phyloP scores from a whole-genome alignment of 2,888 invertebrate genomes.

The Lithophane semibrunnea region DNA sequence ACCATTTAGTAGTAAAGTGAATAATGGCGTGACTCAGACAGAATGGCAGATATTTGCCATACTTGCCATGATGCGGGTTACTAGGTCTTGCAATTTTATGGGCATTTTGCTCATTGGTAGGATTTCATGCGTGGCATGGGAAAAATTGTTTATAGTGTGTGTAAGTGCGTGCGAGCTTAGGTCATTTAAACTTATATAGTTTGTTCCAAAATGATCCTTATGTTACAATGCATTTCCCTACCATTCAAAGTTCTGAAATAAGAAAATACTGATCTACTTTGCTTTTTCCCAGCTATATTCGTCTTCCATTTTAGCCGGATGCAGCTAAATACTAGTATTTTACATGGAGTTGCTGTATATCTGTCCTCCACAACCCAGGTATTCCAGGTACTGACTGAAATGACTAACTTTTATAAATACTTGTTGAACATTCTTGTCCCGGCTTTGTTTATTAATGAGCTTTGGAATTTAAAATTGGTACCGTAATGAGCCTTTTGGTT shows the following conservation, averaged over 20 bases:
- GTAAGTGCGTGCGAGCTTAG: constrained; percentile 21
- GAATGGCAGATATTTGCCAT: constrained; percentile 58
- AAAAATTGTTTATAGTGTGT: constrained; percentile 30
- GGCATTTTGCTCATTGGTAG: constrained; percentile 36
- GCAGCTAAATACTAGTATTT: not conserved
- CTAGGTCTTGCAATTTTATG: constrained; percentile 52
- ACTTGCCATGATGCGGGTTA: constrained; percentile 53
- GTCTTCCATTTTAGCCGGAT: no score
- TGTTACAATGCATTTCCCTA: not conserved
- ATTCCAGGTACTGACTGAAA: not conserved
- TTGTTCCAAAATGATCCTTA: not conserved
- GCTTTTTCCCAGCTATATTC: not conserved
- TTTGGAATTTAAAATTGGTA: not conserved
- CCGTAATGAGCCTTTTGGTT: not conserved
- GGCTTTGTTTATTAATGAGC: not conserved
- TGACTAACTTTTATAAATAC: not conserved
- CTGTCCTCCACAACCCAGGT: not conserved
- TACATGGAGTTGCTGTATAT: not conserved
- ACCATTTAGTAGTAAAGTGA: constrained; percentile 62
- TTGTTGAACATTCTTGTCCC: not conserved
- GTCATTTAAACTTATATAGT: not conserved
- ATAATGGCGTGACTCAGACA: constrained; percentile 66
- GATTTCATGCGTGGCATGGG: constrained; percentile 30
- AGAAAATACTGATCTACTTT: not conserved
- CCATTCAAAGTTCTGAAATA: not conserved